phyloP scores from a whole-genome alignment of 1,140 invertebrate genomes.

The Drosophila tropicalis region DNA sequence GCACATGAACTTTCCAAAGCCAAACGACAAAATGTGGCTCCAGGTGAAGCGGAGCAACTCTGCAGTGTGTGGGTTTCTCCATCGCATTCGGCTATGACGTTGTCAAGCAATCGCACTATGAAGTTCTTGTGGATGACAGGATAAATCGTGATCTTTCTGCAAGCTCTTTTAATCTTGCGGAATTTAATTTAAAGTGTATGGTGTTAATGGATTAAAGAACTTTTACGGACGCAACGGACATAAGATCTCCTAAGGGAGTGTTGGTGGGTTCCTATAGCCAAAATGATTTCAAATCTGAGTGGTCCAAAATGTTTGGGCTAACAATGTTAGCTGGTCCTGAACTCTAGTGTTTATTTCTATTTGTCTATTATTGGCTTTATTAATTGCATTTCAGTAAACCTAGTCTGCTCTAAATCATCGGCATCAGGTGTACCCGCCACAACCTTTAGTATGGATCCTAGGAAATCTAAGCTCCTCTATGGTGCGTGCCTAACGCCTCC shows the following conservation, averaged over 20 bases:
- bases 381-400: too few relatives aligned
- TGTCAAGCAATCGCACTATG: too few relatives aligned
- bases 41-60: constrained; percentile 5
- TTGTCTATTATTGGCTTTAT: too few relatives aligned
- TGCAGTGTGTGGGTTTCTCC: background rate
- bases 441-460: too few relatives aligned
- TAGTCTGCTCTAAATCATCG: too few relatives aligned
- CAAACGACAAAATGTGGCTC: constrained; percentile 21
- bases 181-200: constrained; percentile 23
- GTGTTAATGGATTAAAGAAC: constrained; percentile 16
- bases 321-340: too few relatives aligned
- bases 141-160: constrained; percentile 28
- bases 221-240: constrained; percentile 15
- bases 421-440: too few relatives aligned
- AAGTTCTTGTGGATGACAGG: constrained; percentile 3
- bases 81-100: constrained; percentile 25
- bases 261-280: constrained; percentile 25
- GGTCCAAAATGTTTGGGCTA: too few relatives aligned
- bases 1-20: constrained; percentile 17
- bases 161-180: constrained; percentile 13
- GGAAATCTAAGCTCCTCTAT: too few relatives aligned
- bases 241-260: constrained; percentile 15
- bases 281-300: too few relatives aligned
- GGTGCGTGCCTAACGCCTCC: too few relatives aligned
- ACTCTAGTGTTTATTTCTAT: too few relatives aligned